These are phyloP conservation scores for Coendou prehensilis DNA, from an alignment of 2,797 vertebrate genomes.

Conservation along the genomic window DNA sequence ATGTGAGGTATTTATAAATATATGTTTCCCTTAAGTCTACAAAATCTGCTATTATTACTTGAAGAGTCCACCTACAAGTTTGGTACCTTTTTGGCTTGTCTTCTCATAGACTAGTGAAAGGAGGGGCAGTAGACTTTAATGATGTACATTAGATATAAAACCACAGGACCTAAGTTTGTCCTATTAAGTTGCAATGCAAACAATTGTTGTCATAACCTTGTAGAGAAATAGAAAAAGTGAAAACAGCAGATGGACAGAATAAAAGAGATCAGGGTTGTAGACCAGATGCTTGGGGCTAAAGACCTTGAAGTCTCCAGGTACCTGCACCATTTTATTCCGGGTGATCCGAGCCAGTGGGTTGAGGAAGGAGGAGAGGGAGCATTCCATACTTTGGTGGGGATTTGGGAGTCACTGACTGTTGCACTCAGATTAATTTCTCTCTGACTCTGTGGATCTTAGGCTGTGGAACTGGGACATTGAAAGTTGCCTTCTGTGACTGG, in stretches of 20 bases:
- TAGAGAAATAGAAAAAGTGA: accelerated
- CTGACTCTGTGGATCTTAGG: not conserved
- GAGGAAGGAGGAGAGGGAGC: no score
- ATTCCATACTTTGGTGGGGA: not conserved
- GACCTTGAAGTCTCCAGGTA: not conserved
- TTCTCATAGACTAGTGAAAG: not conserved
- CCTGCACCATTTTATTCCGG: accelerated
- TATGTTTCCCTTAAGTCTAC: not conserved
- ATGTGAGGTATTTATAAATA: not conserved
- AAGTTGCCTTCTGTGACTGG: conserved; percentile 11
- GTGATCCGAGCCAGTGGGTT: not conserved
- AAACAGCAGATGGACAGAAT: no score
- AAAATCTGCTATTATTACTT: not conserved
- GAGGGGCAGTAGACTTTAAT: not conserved
- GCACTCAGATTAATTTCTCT: not conserved
- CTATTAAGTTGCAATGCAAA: not conserved
- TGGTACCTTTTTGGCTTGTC: not conserved
- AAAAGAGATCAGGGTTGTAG: not conserved
- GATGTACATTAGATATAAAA: not conserved
- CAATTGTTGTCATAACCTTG: not conserved
- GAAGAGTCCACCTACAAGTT: not conserved
- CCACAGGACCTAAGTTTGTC: not conserved
- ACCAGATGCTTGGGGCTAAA: not conserved
- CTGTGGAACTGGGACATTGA: not conserved
- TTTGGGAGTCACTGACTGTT: not conserved